Evolutionary conservation across 2,888 invertebrate species (phyloP).

Genomic region (Acronicta psi): DNA sequence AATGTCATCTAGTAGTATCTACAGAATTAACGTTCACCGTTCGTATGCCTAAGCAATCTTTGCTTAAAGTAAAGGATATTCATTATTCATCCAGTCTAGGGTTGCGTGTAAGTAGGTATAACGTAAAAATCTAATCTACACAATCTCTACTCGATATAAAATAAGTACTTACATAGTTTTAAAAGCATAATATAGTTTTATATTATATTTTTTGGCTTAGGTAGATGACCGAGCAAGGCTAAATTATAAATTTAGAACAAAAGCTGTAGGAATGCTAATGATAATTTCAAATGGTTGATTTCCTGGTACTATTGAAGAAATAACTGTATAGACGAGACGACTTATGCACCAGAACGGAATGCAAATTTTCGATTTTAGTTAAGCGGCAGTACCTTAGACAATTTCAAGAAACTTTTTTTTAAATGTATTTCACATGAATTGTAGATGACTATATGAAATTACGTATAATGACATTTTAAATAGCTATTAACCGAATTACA

Average conservation of each 20-base stretch:
- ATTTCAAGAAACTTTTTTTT: too few relatives aligned
- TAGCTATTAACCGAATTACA: conserved; percentile 9
- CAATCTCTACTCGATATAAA: conserved; percentile 33
- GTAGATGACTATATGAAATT: conserved; percentile 22
- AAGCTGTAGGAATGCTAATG: conserved; percentile 9
- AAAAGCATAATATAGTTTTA: conserved; percentile 11
- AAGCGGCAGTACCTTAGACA: too few relatives aligned
- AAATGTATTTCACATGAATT: background rate
- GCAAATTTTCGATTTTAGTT: too few relatives aligned
- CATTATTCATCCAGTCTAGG: conserved; percentile 2
- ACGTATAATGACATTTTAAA: conserved; percentile 14
- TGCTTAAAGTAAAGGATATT: conserved; percentile 17
- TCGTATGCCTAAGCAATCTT: conserved; percentile 12
- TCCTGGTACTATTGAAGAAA: too few relatives aligned
- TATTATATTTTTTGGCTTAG: conserved; percentile 20
- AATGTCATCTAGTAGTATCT: conserved; percentile 13
- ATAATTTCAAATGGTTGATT: conserved; percentile 6
- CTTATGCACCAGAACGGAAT: too few relatives aligned
- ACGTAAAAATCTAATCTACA: conserved; percentile 24
- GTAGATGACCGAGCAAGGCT: conserved; percentile 38
- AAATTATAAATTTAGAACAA: background rate
- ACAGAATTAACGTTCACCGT: conserved; percentile 31
- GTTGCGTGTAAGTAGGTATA: conserved; percentile 26
- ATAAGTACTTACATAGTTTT: conserved; percentile 24
- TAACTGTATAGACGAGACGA: too few relatives aligned